Conservation (phyloP, 2,888 invertebrate species). For the Panopea generosa region DNA sequence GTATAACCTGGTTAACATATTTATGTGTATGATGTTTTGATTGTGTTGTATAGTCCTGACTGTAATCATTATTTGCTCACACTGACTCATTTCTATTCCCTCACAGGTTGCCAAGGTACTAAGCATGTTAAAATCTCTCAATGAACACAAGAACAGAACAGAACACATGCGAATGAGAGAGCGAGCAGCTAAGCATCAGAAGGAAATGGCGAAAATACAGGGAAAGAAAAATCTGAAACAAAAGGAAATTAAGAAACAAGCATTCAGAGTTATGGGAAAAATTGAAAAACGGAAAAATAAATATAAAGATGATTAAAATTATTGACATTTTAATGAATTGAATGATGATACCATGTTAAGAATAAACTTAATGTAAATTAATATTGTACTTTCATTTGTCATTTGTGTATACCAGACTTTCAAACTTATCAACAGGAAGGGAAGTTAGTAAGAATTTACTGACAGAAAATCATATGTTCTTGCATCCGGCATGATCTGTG, state of each 20-base stretch:
- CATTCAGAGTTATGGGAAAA: slow-evolving; percentile 89
- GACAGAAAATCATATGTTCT: no score
- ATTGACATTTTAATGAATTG: no score
- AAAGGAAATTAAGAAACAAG: slow-evolving; percentile 91
- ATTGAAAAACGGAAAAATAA: slow-evolving; percentile 81
- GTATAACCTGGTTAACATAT: no score
- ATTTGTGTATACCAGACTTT: no score
- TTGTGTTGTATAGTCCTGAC: not conserved
- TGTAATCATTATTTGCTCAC: not conserved
- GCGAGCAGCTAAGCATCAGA: slow-evolving; percentile 87
- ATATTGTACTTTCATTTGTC: no score
- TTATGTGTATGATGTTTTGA: no score
- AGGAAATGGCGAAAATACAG: slow-evolving; percentile 89
- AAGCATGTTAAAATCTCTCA: slow-evolving; percentile 87
- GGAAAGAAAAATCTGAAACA: slow-evolving; percentile 87
- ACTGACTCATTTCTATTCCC: slow-evolving; percentile 33
- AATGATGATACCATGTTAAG: no score
- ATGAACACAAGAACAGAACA: slow-evolving; percentile 89
- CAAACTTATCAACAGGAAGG: no score
- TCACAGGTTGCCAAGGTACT: slow-evolving; percentile 90
- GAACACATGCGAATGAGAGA: slow-evolving; percentile 89
- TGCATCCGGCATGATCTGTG: no score
- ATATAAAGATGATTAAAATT: slow-evolving; percentile 30
- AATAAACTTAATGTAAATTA: no score
- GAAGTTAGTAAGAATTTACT: no score